Conservation (phyloP, 2,113 vertebrate genomes). For the Crotalus tigris region DNA sequence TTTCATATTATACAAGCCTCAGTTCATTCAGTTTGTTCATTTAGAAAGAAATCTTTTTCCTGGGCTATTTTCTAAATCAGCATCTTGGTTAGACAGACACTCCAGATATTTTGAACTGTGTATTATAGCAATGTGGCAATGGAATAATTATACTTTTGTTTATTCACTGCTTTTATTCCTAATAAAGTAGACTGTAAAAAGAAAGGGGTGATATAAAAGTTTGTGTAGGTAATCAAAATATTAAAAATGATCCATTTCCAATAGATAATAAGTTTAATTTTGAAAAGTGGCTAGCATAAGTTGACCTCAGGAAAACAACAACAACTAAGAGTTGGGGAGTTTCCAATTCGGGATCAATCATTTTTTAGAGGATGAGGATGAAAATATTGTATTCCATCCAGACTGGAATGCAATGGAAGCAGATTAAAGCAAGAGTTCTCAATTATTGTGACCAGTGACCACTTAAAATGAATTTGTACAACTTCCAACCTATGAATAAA, state of each 20-base stretch:
- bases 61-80: slow-evolving; percentile 15
- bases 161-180: not conserved
- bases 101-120: not conserved
- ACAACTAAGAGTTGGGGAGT: not conserved
- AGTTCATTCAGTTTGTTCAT: slow-evolving; percentile 44
- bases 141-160: accelerated
- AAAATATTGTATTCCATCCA: not conserved
- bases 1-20: slow-evolving; percentile 42
- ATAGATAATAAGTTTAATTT: not conserved
- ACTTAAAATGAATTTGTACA: not conserved
- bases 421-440: not conserved
- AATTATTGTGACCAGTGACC: not conserved
- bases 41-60: slow-evolving; percentile 32
- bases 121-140: not conserved
- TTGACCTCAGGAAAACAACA: not conserved
- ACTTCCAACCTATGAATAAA: not conserved
- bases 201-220: not conserved
- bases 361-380: not conserved
- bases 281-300: not conserved
- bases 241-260: not conserved
- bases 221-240: not conserved
- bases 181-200: not conserved
- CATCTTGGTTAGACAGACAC: not conserved
- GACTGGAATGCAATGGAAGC: not conserved
- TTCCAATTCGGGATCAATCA: not conserved